Evolutionary conservation across 2,797 vertebrate species (phyloP).

Genomic region (Thalassophryne amazonica): DNA sequence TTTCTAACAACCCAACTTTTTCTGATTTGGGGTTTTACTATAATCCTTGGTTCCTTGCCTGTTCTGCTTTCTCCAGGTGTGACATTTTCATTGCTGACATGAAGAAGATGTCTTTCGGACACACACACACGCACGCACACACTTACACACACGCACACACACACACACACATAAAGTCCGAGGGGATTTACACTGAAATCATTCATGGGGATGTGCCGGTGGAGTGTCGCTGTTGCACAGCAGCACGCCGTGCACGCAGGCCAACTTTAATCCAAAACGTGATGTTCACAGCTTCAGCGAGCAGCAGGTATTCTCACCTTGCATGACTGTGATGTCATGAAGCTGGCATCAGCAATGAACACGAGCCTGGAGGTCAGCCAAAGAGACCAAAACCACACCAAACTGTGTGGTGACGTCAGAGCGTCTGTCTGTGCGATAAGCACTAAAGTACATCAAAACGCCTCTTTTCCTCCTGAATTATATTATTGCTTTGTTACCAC

Average conservation of each 20-base stretch:
- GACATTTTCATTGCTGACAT: no score
- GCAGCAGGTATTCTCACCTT: conserved; percentile 54
- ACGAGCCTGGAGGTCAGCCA: conserved; percentile 68
- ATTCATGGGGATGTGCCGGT: background rate
- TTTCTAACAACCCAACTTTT: no score
- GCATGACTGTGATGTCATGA: conserved; percentile 30
- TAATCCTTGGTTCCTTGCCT: no score
- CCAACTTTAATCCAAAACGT: conserved; percentile 40
- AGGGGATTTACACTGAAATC: background rate
- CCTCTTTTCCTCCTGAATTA: conserved; percentile 60
- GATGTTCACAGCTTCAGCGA: conserved; percentile 29
- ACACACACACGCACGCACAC: no score
- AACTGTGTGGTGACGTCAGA: conserved; percentile 58
- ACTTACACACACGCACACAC: no score
- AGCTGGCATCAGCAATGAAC: conserved; percentile 48
- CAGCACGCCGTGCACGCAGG: conserved; percentile 28
- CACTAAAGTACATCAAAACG: conserved; percentile 45
- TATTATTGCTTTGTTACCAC: conserved; percentile 45
- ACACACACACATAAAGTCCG: no score
- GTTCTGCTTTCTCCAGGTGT: no score
- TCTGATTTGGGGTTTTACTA: no score
- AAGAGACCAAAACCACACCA: conserved; percentile 57
- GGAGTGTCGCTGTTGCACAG: background rate
- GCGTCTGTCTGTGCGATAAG: conserved; percentile 47
- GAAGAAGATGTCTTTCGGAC: no score